Percentiles rank a stretch among this genome's conserved stretches.
Evolutionary conservation across 2,113 vertebrate genomes (phyloP).

Genomic region (Cisticola juncidis): DNA sequence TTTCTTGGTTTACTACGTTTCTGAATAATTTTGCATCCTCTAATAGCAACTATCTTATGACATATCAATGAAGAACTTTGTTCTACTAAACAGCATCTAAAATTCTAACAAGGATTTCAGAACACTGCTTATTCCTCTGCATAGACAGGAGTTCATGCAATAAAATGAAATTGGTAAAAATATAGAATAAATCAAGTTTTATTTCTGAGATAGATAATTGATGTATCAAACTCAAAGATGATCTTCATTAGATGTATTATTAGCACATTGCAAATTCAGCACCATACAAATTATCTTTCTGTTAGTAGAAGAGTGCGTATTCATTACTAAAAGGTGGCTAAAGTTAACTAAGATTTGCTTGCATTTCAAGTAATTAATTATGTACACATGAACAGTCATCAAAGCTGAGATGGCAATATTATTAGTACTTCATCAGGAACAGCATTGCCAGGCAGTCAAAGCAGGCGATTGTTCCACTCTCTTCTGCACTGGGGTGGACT

Average conservation of each 20-base stretch:
- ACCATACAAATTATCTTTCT: not conserved
- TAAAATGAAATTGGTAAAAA: not conserved
- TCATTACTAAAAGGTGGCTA: not conserved
- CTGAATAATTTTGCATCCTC: not conserved
- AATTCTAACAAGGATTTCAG: not conserved
- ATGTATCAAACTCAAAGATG: not conserved
- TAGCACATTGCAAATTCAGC: not conserved
- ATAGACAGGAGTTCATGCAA: not conserved
- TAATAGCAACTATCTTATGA: not conserved
- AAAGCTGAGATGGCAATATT: not conserved
- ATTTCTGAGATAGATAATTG: not conserved
- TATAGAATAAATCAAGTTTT: not conserved
- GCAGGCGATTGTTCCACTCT: not conserved
- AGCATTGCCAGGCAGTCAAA: not conserved
- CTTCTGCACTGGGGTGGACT: fast-evolving
- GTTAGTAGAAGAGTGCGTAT: not conserved
- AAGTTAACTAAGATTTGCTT: not conserved
- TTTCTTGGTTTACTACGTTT: not conserved
- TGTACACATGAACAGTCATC: not conserved
- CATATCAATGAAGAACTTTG: not conserved
- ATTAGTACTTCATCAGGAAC: not conserved
- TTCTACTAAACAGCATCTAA: not conserved
- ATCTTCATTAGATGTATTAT: not conserved
- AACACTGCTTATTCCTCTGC: not conserved
- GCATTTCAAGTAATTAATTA: not conserved